Base-by-base conservation (phyloP, 2,113 vertebrate genomes). In the Anarhynchus alexandrinus region DNA sequence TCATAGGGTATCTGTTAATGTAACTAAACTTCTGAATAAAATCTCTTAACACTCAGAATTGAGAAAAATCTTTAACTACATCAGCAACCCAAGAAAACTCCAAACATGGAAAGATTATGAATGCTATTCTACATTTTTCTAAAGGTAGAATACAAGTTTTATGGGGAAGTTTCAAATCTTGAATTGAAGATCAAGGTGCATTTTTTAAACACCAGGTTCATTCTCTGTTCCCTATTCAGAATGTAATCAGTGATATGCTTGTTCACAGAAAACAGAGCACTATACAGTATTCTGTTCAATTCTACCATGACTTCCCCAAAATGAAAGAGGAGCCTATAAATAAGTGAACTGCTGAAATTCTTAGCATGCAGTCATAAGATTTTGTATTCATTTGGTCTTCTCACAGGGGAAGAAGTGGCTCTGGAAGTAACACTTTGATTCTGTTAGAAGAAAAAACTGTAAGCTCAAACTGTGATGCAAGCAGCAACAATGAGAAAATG, bases 201-300 rank as follows among this genome's bases (percentile, higher is more conserved):
- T 22, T 52, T 76, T 70, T 61, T 12, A 62, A 26, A 79, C 23
- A 51, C 5, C 3, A 22, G 27, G 11, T 27, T 81, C 26, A 85
- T 59, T 80, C 49, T 52, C 55, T 30, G 26, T 38, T 71, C 27
- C 15, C 7, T 51, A 6, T 23, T 49, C 57, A 51, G 32, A 6
- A 38, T 11, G 8, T 25, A 15, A 70, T 26, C 58, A 51, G 32
- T 15, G 3, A 62, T 8, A 61, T 0, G 15, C 25, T 32, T 79
- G 15, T 42, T 47, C 22, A 34, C 43, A 59, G 26, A 70, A 84
- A 76, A 62, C 29, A 61, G 10, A 67, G 26, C 7, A 47, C 38
- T 70, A 18, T 13, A 42, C 0, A 0, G 15, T 11, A 7, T 25
- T 79, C 36, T 49, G 19, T 30, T 81, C 30, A 57, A 10, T 74